Evolutionary conservation across 2,797 vertebrate genomes (phyloP).

Genomic region (Molossus alvarezi): DNA sequence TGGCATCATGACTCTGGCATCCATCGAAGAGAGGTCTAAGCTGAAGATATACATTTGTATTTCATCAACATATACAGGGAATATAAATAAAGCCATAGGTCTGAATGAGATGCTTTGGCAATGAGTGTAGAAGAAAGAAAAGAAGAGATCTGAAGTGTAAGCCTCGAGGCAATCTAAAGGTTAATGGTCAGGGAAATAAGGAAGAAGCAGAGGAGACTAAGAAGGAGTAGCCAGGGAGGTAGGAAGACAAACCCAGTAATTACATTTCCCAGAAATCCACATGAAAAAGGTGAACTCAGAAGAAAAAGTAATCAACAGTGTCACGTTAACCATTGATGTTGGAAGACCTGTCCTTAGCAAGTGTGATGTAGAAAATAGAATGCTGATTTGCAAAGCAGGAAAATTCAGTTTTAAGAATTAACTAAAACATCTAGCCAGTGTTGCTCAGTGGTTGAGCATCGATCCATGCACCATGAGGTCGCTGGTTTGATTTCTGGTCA

Average conservation of each 20-base stretch:
- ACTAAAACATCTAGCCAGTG: neutral
- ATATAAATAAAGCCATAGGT: constrained; percentile 46
- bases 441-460: no score
- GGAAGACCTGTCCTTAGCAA: neutral
- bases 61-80: neutral
- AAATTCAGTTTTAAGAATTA: constrained; percentile 23
- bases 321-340: neutral
- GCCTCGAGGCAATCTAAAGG: neutral
- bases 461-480: no score
- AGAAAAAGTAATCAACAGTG: neutral
- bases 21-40: neutral
- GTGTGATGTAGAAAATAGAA: neutral
- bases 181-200: neutral
- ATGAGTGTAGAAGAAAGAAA: neutral
- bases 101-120: neutral
- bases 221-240: neutral
- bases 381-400: neutral
- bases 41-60: neutral
- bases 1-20: neutral
- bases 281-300: constrained; percentile 21
- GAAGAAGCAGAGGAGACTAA: neutral
- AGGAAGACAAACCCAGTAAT: neutral
- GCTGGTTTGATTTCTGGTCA: no score
- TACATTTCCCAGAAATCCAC: neutral
- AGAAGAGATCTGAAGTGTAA: neutral